Percentiles rank a stretch among this genome's conserved stretches.
These are phyloP conservation scores for Microcebus tavaratra DNA, from an alignment of 2,113 vertebrate genomes.

Conservation along the genomic window DNA sequence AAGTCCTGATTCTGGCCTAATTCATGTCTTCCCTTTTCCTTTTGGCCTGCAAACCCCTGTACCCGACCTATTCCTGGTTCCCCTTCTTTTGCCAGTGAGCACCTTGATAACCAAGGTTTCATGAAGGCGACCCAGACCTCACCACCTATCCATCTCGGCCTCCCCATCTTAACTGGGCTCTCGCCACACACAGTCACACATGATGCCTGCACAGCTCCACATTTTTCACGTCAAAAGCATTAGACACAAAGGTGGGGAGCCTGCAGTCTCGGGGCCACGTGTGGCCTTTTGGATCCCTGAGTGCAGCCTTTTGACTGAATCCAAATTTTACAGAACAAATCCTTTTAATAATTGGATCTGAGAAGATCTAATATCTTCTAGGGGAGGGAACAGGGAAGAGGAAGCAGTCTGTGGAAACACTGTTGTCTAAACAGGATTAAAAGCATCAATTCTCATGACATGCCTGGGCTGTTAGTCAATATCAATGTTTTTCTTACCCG, in stretches of 20 bases:
- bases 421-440: conserved; percentile 54
- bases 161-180: neutral
- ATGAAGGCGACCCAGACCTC: neutral
- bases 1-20: neutral
- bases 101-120: neutral
- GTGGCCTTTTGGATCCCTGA: too few species aligned
- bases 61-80: too few species aligned
- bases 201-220: neutral
- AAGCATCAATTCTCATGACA: conserved; percentile 7
- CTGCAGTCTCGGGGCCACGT: too few species aligned
- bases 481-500: neutral
- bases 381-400: neutral
- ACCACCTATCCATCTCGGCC: neutral
- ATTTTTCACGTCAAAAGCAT: neutral
- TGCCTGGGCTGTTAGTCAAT: neutral
- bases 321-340: too few species aligned
- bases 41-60: neutral
- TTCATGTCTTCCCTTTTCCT: neutral
- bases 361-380: neutral
- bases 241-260: too few species aligned
- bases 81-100: neutral
- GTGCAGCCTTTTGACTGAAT: too few species aligned
- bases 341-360: too few species aligned
- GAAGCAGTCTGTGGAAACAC: neutral
- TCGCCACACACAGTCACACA: neutral